These are phyloP conservation scores for Choristoneura rosaceana DNA, from an alignment of 2,888 invertebrate genomes.

Conservation along the genomic window DNA sequence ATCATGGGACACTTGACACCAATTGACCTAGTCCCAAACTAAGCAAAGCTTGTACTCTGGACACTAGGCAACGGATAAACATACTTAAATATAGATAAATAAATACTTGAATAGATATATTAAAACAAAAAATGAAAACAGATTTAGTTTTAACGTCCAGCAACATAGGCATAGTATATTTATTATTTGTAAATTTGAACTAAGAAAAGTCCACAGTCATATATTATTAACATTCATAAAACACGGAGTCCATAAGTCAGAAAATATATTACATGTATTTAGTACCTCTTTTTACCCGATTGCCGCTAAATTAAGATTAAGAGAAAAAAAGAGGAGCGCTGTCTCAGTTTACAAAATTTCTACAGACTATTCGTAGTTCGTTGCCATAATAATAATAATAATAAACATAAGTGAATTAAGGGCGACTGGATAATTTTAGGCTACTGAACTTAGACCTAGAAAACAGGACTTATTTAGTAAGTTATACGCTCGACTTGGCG, in stretches of 20 bases:
- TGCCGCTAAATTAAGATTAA: neutral
- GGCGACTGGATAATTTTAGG: neutral
- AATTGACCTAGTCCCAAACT: no score
- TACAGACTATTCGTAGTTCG: neutral
- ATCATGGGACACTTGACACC: no score
- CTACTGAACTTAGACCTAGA: neutral
- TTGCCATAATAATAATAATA: neutral
- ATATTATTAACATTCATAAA: neutral
- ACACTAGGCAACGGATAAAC: no score
- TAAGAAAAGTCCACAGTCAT: neutral
- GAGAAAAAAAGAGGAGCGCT: neutral
- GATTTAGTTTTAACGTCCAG: neutral
- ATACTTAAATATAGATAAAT: no score
- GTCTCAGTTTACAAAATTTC: neutral
- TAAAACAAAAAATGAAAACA: neutral
- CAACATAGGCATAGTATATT: neutral
- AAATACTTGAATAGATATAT: no score
- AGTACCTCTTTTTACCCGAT: neutral
- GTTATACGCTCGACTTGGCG: no score
- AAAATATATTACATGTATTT: slow-evolving; percentile 7
- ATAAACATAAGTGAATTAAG: neutral
- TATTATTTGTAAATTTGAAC: neutral
- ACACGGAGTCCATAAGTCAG: neutral
- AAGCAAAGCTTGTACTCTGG: no score
- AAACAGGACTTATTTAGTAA: neutral